These are phyloP conservation scores for Ormia ochracea DNA, from an alignment of 2,888 invertebrate species.

Conservation along the genomic window DNA sequence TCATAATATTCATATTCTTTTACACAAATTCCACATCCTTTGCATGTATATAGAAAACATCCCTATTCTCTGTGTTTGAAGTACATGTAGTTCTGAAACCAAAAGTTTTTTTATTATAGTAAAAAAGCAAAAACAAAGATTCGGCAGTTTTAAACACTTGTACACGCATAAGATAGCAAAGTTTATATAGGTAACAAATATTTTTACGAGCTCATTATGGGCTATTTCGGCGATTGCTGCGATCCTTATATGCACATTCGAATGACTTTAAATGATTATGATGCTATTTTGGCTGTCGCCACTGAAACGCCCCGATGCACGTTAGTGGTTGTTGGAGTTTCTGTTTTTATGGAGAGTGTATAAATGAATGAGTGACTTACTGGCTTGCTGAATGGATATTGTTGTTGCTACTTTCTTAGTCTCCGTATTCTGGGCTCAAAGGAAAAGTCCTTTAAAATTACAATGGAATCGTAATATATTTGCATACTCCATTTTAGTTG, in stretches of 20 bases:
- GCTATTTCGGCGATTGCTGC: conserved; percentile 78
- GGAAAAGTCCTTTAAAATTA: background rate
- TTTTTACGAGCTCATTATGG: conserved; percentile 78
- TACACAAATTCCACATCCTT: conserved; percentile 18
- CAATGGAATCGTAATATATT: background rate
- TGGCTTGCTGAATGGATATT: conserved; percentile 18
- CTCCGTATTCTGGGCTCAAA: background rate
- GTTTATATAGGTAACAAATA: conserved; percentile 78
- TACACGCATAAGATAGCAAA: conserved; percentile 71
- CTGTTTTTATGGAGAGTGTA: conserved; percentile 29
- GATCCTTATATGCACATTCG: conserved; percentile 78
- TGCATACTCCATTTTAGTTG: background rate
- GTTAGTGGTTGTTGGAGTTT: conserved; percentile 48
- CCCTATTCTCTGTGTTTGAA: background rate
- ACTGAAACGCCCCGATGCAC: conserved; percentile 63
- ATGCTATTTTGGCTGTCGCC: conserved; percentile 70
- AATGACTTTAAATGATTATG: conserved; percentile 76
- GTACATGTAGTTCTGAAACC: conserved; percentile 19
- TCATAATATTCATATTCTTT: conserved; percentile 23
- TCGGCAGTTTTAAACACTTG: conserved; percentile 5
- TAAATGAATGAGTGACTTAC: conserved; percentile 41
- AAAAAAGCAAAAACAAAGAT: conserved; percentile 28
- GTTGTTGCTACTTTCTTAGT: background rate
- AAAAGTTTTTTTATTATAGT: conserved; percentile 49
- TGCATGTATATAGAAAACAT: background rate